phyloP scores from a whole-genome alignment of 2,113 vertebrate genomes.

The Clupea harengus region DNA sequence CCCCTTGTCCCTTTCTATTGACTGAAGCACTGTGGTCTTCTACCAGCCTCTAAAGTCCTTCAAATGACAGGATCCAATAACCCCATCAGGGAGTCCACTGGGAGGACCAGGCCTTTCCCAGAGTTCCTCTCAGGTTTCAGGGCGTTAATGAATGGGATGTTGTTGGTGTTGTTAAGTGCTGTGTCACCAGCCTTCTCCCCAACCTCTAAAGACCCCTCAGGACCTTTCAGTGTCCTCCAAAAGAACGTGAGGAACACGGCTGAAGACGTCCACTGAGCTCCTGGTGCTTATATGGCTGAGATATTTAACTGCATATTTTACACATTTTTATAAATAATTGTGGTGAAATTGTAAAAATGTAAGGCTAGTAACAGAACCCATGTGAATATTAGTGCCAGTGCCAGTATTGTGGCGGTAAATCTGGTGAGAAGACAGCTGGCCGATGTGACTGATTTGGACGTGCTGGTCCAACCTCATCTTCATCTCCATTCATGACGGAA shows the following conservation, averaged over 20 bases:
- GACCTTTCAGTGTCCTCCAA: not conserved
- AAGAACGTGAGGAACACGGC: not conserved
- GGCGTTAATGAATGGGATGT: slow-evolving; percentile 79
- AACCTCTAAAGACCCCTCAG: not conserved
- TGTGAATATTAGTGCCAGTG: not conserved
- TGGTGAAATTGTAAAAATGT: too few species aligned
- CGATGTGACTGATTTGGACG: too few species aligned
- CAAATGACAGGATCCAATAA: slow-evolving; percentile 75
- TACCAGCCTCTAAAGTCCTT: slow-evolving; percentile 69
- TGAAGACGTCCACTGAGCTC: not conserved
- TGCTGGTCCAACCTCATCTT: too few species aligned
- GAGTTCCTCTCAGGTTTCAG: slow-evolving; percentile 68
- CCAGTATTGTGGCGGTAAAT: too few species aligned
- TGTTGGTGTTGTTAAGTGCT: slow-evolving; percentile 80
- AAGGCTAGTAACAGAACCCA: not conserved
- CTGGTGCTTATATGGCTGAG: not conserved
- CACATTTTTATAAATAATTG: too few species aligned
- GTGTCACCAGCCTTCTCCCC: slow-evolving; percentile 45
- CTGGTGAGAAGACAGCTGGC: too few species aligned
- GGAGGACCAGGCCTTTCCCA: slow-evolving; percentile 64
- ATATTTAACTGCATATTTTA: not conserved
- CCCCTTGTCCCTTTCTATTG: slow-evolving; percentile 67
- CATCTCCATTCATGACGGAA: too few species aligned
- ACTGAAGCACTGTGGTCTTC: slow-evolving; percentile 67
- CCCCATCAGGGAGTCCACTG: slow-evolving; percentile 62